Evolutionary conservation across 2,797 vertebrate species (phyloP).

Genomic region (Gallinago nigripennis): DNA sequence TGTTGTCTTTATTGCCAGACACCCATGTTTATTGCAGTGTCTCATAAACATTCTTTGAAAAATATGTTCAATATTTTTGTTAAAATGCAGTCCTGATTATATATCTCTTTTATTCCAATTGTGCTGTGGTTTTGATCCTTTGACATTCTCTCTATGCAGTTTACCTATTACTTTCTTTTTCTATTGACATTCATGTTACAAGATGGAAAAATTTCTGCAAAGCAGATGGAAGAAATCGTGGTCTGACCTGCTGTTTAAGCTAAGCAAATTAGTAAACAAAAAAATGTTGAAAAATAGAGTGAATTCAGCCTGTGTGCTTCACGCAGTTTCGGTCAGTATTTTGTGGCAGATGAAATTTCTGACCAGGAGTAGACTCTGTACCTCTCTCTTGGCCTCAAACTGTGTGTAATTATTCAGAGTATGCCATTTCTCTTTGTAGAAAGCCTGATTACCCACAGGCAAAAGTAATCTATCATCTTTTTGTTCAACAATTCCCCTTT

Average conservation of each 20-base stretch:
- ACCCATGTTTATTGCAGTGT: neutral
- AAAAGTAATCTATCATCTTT: slow-evolving; percentile 30
- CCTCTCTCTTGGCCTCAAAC: neutral
- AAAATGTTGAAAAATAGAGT: neutral
- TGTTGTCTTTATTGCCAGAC: neutral
- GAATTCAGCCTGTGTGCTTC: neutral
- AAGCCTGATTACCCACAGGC: slow-evolving; percentile 23
- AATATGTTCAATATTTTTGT: neutral
- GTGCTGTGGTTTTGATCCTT: neutral
- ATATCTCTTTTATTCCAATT: neutral
- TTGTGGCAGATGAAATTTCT: neutral
- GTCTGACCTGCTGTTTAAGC: neutral
- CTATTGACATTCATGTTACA: neutral
- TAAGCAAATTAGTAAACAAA: neutral
- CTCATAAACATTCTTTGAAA: neutral
- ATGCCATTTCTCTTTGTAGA: neutral
- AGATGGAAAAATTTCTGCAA: neutral
- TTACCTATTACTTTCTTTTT: neutral
- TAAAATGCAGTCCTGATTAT: neutral
- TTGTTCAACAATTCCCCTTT: neutral
- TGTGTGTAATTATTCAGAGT: neutral
- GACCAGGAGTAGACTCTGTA: neutral
- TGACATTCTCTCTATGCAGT: neutral
- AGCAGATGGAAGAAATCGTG: neutral
- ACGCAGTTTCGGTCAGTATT: neutral